These are phyloP conservation scores for Ophion costatus DNA, from an alignment of 2,888 invertebrate genomes.

Conservation along the genomic window DNA sequence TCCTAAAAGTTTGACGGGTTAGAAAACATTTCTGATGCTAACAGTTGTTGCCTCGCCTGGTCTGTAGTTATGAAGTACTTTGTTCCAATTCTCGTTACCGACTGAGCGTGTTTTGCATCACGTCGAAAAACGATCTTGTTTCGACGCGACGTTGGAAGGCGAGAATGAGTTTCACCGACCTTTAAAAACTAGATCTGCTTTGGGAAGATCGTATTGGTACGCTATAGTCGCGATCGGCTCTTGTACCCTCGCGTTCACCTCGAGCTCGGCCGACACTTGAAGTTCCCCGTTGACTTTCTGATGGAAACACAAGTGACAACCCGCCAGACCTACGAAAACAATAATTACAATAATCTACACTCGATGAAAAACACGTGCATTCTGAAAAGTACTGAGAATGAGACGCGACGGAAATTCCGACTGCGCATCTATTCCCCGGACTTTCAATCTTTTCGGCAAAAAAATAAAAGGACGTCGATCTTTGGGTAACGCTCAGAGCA, in stretches of 20 bases:
- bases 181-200: conserved; percentile 96
- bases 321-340: conserved; percentile 87
- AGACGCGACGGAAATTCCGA: not conserved
- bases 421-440: too few relatives aligned
- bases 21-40: too few relatives aligned
- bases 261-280: conserved; percentile 97
- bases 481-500: too few relatives aligned
- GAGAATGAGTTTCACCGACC: conserved; percentile 85
- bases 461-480: too few relatives aligned
- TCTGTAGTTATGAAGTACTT: too few relatives aligned
- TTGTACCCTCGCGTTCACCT: conserved; percentile 95
- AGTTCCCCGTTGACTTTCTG: conserved; percentile 96
- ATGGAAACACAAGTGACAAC: conserved; percentile 96
- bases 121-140: not conserved
- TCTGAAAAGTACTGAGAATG: not conserved
- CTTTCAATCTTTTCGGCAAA: too few relatives aligned
- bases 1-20: too few relatives aligned
- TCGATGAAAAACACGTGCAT: not conserved
- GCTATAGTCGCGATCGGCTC: conserved; percentile 96
- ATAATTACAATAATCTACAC: not conserved
- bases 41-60: too few relatives aligned
- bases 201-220: conserved; percentile 97
- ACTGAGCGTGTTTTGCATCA: not conserved
- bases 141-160: not conserved
- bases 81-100: too few relatives aligned